phyloP scores from a whole-genome alignment of 2,113 vertebrate species.

The Peucedramus taeniatus region DNA sequence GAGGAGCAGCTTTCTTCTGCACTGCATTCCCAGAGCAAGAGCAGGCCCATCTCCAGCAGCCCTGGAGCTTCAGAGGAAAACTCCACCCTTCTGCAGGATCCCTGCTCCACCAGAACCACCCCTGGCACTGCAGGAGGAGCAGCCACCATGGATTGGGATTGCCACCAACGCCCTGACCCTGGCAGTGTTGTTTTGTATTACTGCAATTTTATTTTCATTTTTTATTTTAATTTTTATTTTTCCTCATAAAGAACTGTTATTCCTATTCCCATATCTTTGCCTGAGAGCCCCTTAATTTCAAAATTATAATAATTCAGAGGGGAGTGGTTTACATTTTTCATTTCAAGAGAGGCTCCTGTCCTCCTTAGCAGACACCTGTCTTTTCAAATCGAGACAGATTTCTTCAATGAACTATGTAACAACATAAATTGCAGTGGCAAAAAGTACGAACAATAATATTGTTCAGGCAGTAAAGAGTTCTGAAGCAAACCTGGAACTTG shows the following conservation, averaged over 20 bases:
- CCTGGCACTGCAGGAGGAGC: not conserved
- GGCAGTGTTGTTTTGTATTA: not conserved
- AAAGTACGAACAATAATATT: not conserved
- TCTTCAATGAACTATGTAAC: not conserved
- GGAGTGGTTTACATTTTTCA: not conserved
- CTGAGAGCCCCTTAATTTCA: not conserved
- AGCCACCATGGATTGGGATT: not conserved
- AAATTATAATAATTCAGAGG: not conserved
- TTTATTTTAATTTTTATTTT: not conserved
- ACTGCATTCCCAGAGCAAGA: not conserved
- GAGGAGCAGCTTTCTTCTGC: not conserved
- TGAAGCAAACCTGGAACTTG: not conserved
- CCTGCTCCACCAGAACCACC: not conserved
- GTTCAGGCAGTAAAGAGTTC: not conserved
- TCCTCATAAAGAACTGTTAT: not conserved
- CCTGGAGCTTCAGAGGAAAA: not conserved
- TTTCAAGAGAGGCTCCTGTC: not conserved
- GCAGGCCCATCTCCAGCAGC: not conserved
- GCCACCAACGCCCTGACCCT: not conserved
- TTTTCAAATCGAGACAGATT: not conserved
- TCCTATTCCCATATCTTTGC: not conserved
- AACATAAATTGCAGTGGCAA: not conserved
- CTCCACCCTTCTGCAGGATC: not conserved
- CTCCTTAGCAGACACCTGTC: not conserved
- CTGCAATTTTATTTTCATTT: not conserved